Conservation (phyloP, 2,113 vertebrate genomes). For the Nannobrachium achirus region DNA sequence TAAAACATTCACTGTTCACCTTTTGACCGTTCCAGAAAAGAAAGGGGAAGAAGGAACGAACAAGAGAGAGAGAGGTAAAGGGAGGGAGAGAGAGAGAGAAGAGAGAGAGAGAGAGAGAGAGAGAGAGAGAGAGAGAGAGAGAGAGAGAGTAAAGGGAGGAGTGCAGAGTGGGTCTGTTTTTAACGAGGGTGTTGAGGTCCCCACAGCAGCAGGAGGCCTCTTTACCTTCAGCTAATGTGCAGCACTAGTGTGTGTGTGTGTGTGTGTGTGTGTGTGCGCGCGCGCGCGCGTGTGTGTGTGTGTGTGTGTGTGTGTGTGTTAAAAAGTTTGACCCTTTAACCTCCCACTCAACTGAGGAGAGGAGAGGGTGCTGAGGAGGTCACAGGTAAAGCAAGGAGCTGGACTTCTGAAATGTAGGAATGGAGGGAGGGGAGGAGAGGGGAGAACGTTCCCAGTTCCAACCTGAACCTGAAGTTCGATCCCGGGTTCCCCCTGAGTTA, state of each 20-base stretch:
- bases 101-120: background rate
- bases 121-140: background rate
- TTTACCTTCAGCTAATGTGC: constrained; percentile 31
- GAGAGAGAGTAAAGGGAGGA: background rate
- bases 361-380: constrained; percentile 2
- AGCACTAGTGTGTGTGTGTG: background rate
- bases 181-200: constrained; percentile 54
- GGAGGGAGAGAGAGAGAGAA: background rate
- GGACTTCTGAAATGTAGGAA: background rate
- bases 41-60: too few species aligned
- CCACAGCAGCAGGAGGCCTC: constrained; percentile 28
- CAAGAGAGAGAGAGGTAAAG: background rate
- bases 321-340: constrained; percentile 49
- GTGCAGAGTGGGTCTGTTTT: constrained; percentile 27
- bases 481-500: too few species aligned
- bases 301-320: constrained; percentile 45
- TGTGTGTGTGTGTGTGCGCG: too few species aligned
- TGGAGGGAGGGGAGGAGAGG: background rate
- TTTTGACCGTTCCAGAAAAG: too few species aligned
- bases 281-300: background rate
- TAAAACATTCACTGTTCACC: too few species aligned
- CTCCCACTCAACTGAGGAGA: constrained; percentile 30
- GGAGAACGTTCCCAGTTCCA: background rate
- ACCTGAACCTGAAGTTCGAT: too few species aligned
- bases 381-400: background rate